Evolutionary conservation across 2,113 vertebrate species (phyloP).

Genomic region (Perccottus glenii): DNA sequence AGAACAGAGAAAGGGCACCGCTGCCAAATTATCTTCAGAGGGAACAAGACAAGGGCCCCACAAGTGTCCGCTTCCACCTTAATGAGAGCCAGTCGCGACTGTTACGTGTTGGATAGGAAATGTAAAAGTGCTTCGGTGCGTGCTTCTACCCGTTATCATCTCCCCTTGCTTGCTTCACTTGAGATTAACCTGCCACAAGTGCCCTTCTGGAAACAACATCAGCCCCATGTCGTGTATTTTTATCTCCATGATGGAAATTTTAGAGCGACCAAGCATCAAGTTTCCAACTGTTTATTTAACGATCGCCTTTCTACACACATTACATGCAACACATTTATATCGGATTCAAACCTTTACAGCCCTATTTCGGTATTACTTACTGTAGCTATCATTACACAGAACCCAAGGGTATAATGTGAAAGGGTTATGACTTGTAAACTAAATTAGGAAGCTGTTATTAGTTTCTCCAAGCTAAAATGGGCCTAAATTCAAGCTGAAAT

Average conservation of each 20-base stretch:
- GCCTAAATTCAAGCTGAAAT: conserved; percentile 1
- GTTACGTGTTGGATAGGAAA: conserved; percentile 5
- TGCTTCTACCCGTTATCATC: conserved; percentile 41
- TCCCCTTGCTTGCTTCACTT: conserved; percentile 17
- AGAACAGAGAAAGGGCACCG: conserved; percentile 14
- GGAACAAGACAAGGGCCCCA: conserved; percentile 53
- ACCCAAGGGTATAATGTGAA: neutral
- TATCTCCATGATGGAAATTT: conserved; percentile 37
- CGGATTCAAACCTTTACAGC: neutral
- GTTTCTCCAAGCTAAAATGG: neutral
- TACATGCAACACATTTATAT: conserved; percentile 1
- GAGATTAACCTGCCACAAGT: conserved; percentile 23
- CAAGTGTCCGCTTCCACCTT: conserved; percentile 53
- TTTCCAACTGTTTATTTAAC: conserved; percentile 20
- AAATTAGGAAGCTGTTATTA: conserved; percentile 13
- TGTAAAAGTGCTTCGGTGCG: neutral
- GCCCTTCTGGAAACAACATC: conserved; percentile 30
- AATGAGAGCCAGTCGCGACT: conserved; percentile 21
- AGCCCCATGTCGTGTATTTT: conserved; percentile 54
- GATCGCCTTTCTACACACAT: neutral
- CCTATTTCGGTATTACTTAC: neutral
- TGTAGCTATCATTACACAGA: neutral
- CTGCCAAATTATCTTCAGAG: conserved; percentile 50
- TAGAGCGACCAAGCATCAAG: neutral
- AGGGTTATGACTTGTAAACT: conserved; percentile 6